Percentiles rank a stretch among this genome's conserved stretches.
These are phyloP conservation scores for Carollia perspicillata DNA, from an alignment of 2,113 vertebrate genomes.

Conservation along the genomic window DNA sequence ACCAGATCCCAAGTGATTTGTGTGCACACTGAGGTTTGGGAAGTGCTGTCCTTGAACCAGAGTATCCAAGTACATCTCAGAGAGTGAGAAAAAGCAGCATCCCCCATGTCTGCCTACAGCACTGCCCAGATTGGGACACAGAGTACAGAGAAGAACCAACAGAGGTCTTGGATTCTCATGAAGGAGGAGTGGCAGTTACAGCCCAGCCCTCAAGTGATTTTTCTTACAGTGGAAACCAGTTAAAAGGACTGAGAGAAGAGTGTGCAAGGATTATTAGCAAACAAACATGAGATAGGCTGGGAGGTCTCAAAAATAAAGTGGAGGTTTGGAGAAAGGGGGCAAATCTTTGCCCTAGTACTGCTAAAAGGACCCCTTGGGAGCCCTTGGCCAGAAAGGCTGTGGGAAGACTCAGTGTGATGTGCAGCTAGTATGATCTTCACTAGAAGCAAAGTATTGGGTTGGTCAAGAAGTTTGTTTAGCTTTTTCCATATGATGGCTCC, in stretches of 20 bases:
- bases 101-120: not conserved
- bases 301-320: not conserved
- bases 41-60: not conserved
- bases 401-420: not conserved
- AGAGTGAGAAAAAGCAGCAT: not conserved
- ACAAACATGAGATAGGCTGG: not conserved
- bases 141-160: not conserved
- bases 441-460: not conserved
- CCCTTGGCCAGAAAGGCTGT: not conserved
- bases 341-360: not conserved
- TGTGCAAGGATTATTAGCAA: not conserved
- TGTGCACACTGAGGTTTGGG: not conserved
- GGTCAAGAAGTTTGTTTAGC: too few relatives aligned
- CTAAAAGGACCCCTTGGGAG: not conserved
- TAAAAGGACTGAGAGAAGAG: not conserved
- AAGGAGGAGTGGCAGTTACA: not conserved
- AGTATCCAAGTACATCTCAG: not conserved
- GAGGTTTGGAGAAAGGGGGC: not conserved
- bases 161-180: not conserved
- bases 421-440: not conserved
- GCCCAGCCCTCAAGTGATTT: not conserved
- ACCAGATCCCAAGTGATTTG: not conserved
- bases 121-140: not conserved
- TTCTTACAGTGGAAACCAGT: not conserved
- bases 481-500: too few relatives aligned